Evolutionary conservation across 2,888 invertebrate species (phyloP).

Genomic region (Tethea ocularis): DNA sequence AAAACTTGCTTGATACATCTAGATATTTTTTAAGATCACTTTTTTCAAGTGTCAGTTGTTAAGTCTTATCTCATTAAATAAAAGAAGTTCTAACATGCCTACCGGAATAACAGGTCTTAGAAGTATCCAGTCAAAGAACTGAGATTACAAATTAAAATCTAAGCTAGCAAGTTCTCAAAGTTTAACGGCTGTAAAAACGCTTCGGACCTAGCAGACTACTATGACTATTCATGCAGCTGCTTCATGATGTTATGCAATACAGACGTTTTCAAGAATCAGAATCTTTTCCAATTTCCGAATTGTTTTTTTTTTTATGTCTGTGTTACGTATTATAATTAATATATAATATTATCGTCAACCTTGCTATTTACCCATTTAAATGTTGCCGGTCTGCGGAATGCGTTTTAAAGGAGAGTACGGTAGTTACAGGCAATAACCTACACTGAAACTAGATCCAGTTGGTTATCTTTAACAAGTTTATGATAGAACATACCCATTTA

Average conservation of each 20-base stretch:
- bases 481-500: slow-evolving; percentile 28
- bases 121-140: slow-evolving; percentile 3
- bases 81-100: not conserved
- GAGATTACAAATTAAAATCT: slow-evolving; percentile 27
- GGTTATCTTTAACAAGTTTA: slow-evolving; percentile 23
- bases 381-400: not conserved
- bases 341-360: too few relatives aligned
- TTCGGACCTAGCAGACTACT: slow-evolving; percentile 10
- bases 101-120: slow-evolving; percentile 4
- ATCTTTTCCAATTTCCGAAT: too few relatives aligned
- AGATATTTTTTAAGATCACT: not conserved
- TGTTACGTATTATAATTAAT: too few relatives aligned
- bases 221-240: not conserved
- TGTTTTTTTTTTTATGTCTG: too few relatives aligned
- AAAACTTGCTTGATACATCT: not conserved
- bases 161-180: slow-evolving; percentile 24
- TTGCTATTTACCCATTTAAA: not conserved
- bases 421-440: slow-evolving; percentile 4
- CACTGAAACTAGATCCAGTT: slow-evolving; percentile 26
- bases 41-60: not conserved
- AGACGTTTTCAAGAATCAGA: too few relatives aligned
- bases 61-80: not conserved
- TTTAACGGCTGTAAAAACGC: slow-evolving; percentile 24
- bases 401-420: slow-evolving; percentile 2
- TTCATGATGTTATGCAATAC: not conserved